Evolutionary conservation across 2,888 invertebrate species (phyloP).

Genomic region (Hesperia comma): DNA sequence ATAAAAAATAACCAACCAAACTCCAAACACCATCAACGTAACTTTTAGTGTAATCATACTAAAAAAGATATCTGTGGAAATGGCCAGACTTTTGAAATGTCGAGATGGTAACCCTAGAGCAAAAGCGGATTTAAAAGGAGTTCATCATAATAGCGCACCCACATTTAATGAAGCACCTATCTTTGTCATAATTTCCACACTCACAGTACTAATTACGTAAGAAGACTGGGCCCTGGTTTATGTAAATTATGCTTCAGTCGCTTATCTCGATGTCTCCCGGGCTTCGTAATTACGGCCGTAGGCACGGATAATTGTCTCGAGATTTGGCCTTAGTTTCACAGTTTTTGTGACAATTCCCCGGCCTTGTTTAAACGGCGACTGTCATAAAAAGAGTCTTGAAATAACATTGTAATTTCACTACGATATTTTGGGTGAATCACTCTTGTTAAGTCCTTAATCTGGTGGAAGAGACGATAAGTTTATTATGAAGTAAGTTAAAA

Average conservation of each 20-base stretch:
- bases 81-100: too few relatives aligned
- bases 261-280: slow-evolving; percentile 41
- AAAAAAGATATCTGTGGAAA: too few relatives aligned
- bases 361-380: slow-evolving; percentile 6
- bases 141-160: slow-evolving; percentile 6
- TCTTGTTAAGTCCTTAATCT: background rate
- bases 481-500: too few relatives aligned
- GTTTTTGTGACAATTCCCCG: slow-evolving; percentile 26
- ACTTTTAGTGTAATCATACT: too few relatives aligned
- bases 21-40: too few relatives aligned
- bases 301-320: slow-evolving; percentile 63
- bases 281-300: slow-evolving; percentile 62
- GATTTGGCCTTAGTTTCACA: slow-evolving; percentile 51
- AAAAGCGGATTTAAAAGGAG: slow-evolving; percentile 1
- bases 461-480: background rate
- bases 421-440: background rate
- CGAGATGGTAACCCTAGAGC: too few relatives aligned
- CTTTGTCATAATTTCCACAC: slow-evolving; percentile 33
- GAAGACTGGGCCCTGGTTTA: slow-evolving; percentile 27
- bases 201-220: slow-evolving; percentile 32
- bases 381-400: background rate
- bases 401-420: background rate
- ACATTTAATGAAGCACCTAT: slow-evolving; percentile 26
- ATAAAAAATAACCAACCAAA: too few relatives aligned
- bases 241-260: slow-evolving; percentile 32